These are phyloP conservation scores for Napeogenes inachia DNA, from an alignment of 2,888 invertebrate genomes.

Conservation along the genomic window DNA sequence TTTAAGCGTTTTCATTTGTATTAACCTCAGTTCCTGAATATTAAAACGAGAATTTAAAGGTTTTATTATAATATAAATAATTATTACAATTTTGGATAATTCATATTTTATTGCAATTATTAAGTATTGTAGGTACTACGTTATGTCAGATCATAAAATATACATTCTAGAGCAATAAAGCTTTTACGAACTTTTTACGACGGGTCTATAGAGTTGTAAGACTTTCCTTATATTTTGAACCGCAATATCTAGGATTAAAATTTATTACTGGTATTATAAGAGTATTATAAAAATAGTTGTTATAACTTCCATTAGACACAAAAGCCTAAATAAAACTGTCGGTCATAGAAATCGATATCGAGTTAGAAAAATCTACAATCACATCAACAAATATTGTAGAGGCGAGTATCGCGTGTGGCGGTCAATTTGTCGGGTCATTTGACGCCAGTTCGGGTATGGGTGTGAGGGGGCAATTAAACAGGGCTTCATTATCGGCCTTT, in stretches of 20 bases:
- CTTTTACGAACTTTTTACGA: slow-evolving; percentile 8
- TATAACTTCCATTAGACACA: too few species aligned
- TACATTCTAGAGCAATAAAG: slow-evolving; percentile 15
- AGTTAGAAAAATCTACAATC: slow-evolving; percentile 16
- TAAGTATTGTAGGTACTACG: slow-evolving; percentile 13
- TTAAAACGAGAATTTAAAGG: too few species aligned
- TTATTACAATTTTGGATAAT: too few species aligned
- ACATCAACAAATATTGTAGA: slow-evolving; percentile 23
- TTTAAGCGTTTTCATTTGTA: too few species aligned
- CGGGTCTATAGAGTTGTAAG: background rate
- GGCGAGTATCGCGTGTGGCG: slow-evolving; percentile 65
- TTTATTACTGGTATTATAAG: background rate
- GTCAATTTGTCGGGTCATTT: slow-evolving; percentile 73
- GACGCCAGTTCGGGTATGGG: slow-evolving; percentile 62
- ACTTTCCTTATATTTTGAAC: background rate
- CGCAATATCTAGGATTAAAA: background rate
- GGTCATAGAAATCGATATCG: background rate
- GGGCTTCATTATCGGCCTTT: slow-evolving; percentile 56
- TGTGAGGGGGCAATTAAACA: slow-evolving; percentile 65
- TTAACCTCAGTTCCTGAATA: too few species aligned
- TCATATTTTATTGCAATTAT: background rate
- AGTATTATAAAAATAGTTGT: background rate
- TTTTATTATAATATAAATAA: too few species aligned
- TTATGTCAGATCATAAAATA: slow-evolving; percentile 15
- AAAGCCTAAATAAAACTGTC: too few species aligned